Evolutionary conservation across 2,888 invertebrate genomes (phyloP), one percentile per base, ranked within the genome.

Genomic region (Anodontia alba): DNA sequence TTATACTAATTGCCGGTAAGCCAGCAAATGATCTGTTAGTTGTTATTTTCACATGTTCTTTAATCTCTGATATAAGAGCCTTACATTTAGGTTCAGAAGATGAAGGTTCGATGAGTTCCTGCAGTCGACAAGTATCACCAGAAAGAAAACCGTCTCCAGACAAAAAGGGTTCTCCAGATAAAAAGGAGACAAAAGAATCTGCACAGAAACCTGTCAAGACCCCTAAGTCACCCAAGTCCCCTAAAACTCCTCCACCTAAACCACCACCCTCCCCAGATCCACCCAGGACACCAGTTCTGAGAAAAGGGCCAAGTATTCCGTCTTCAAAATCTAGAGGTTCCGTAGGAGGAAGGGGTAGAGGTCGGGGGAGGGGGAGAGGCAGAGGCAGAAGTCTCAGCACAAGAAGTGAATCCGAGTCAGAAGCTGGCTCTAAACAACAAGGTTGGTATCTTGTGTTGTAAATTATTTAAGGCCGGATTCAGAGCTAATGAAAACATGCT

Each of bases 351-450:
- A 38, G 89, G 29, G 90, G 91, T 1, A 75, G 90, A 46, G 88
- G 91, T 1, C 77, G 91, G 70, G 90, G 91, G 5, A 74, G 90
- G 57, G 88, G 90, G 0, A 73, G 89, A 51, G 83, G 88, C 20
- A 76, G 88, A 31, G 83, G 88, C n/a, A 84, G 84, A 46, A 72
- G 80, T 23, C 73, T 84, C 46, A 87, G 84, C 71, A 77, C 76
- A 26, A 79, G 86, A 33, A 89, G 87, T 81, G 88, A 90, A 77
- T 88, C 89, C n/a, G 90, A 90, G 70, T 84, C 85, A 23, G 91
- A 91, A 33, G 72, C 76, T 62, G 57, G 43, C 33, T 31, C 62
- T 5, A 62, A 62, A 62, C 62, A 62, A 7, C 17, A 33, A 1
- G 62, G 62, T 31, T 29, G 7, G 33, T 31, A 62, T 54, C 7